phyloP scores from a whole-genome alignment of 2,113 vertebrate genomes.

The Beaufortia kweichowensis region DNA sequence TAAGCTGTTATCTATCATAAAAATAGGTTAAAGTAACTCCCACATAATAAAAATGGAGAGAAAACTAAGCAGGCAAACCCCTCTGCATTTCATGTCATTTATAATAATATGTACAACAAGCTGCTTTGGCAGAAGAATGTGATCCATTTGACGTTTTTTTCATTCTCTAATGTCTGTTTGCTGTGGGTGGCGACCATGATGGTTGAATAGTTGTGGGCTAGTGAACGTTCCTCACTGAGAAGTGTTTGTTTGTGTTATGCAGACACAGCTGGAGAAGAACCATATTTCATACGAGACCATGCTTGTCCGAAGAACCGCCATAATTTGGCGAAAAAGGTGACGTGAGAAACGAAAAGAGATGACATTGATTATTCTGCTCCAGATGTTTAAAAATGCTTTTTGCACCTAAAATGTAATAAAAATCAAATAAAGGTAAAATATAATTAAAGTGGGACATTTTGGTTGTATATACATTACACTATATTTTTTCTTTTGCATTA shows the following conservation, averaged over 20 bases:
- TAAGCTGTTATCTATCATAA: neutral
- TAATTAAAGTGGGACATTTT: neutral
- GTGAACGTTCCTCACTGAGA: slow-evolving; percentile 59
- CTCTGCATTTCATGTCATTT: slow-evolving; percentile 7
- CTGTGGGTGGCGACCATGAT: slow-evolving; percentile 61
- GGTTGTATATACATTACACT: no score
- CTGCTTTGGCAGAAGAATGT: slow-evolving; percentile 38
- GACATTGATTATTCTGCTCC: neutral
- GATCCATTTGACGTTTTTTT: slow-evolving; percentile 49
- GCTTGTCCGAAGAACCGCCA: slow-evolving; percentile 41
- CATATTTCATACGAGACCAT: slow-evolving; percentile 66
- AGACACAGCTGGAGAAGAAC: slow-evolving; percentile 52
- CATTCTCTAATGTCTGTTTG: slow-evolving; percentile 53
- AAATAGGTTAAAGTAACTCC: neutral
- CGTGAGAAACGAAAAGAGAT: neutral
- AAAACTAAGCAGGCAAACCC: slow-evolving; percentile 11
- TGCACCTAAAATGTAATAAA: neutral
- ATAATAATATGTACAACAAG: slow-evolving; percentile 46
- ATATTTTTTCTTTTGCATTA: no score
- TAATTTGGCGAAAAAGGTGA: neutral
- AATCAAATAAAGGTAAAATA: neutral
- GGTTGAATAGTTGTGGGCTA: slow-evolving; percentile 67
- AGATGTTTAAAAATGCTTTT: neutral
- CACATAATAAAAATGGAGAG: slow-evolving; percentile 1
- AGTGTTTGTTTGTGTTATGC: slow-evolving; percentile 69